A percentile compares a stretch with the other conserved stretches of the same genome.
These are phyloP conservation scores for Orthonyx spaldingii DNA, from an alignment of 2,113 vertebrate species.

Conservation along the genomic window DNA sequence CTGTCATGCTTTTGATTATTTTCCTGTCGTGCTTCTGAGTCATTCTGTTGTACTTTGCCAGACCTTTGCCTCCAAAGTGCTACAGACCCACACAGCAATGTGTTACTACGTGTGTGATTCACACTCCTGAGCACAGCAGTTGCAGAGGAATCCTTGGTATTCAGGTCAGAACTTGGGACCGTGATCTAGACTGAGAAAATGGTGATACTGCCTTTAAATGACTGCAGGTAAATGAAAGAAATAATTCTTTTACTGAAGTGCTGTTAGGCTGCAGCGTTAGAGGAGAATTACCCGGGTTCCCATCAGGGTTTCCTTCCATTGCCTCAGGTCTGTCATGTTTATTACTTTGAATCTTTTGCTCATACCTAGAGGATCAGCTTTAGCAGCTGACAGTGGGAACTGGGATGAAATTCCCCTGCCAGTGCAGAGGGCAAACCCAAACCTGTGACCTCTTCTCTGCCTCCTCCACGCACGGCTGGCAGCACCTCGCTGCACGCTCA, in stretches of 20 bases:
- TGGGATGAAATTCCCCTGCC: not conserved
- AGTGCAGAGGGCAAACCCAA: not conserved
- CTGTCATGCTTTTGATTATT: not conserved
- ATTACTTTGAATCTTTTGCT: not conserved
- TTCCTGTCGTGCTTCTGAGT: not conserved
- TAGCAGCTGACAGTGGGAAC: not conserved
- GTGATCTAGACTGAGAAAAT: not conserved
- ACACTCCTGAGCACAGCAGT: not conserved
- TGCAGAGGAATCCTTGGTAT: not conserved
- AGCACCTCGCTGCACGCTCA: not conserved
- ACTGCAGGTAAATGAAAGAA: not conserved
- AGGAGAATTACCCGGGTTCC: not conserved
- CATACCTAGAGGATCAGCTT: not conserved
- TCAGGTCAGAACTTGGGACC: not conserved
- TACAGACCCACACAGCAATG: not conserved
- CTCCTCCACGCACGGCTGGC: not conserved
- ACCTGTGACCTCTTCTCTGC: fast-evolving
- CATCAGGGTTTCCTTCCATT: not conserved
- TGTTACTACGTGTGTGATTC: not conserved
- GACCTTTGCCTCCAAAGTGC: not conserved
- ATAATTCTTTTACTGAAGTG: not conserved
- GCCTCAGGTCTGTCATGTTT: not conserved
- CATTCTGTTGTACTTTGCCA: not conserved
- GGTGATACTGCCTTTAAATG: not conserved
- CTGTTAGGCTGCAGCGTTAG: not conserved